Base-by-base conservation (phyloP, 1,140 invertebrate species). In the Heliconius eleuchia region DNA sequence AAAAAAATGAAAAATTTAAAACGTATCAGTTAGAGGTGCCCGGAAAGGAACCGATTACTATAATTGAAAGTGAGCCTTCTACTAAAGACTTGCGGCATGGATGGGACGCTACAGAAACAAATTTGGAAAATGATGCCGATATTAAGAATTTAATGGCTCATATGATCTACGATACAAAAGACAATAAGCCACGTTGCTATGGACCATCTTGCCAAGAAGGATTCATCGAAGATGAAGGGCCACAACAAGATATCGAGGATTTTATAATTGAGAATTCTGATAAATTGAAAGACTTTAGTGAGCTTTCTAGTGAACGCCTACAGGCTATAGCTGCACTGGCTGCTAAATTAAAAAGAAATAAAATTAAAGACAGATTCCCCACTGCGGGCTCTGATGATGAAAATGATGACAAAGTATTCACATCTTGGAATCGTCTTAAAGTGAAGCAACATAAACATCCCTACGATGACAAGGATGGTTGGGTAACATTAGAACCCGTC, bases 401-500 rank as follows among this genome's bases (percentile, higher is more conserved):
- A 7, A 87, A 94, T 30, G 88, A 92, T 46, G 88, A 91, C 52
- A 87, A 94, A 78, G 87, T 92, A 72, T 92, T 89, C 30, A 95
- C 95, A 52, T 89, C 89, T 23, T 95, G 95, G 95, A 95, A 95
- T 87, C 88, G 90, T 82, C 82, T 90, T 85, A 93, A 95, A 88
- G 86, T 93, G 80, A 96, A 95, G 80, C 91, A 92, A 81, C 95
- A 96, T 75, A 95, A 95, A 84, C 90, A 96, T 88, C 95, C 96
- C 2, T 96, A 95, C 79, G 96, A 97, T 77, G 96, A 97, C 82
- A 95, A 96, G 81, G 96, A 96, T 76, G 97, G 96, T 0, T 97
- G 97, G 97, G 97, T 97, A 0, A 96, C 96, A 3, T 89, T 97
- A 60, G 97, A 97, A 74, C 96, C 97, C 0, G 95, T 97, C 8